phyloP scores from a whole-genome alignment of 2,797 vertebrate species.

The Naso thynnoides region DNA sequence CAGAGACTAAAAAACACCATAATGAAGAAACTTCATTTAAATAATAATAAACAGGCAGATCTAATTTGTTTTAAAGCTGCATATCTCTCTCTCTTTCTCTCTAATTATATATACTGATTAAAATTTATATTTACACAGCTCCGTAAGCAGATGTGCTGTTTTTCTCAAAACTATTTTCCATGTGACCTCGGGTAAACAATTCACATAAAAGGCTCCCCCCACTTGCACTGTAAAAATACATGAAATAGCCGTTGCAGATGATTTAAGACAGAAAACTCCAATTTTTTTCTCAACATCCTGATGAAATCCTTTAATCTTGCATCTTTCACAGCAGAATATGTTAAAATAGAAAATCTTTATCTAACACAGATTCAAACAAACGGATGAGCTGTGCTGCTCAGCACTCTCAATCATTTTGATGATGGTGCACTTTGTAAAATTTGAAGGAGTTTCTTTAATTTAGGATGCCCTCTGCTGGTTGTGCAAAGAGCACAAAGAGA shows the following conservation, averaged over 20 bases:
- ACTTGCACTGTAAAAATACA: not conserved
- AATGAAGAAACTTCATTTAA: not conserved
- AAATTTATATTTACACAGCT: conserved; percentile 23
- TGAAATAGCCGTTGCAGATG: not conserved
- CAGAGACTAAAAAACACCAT: too few relatives aligned
- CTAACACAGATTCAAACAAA: conserved; percentile 3
- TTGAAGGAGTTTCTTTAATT: conserved; percentile 32
- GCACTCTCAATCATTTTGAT: conserved; percentile 17
- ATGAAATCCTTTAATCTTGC: not conserved
- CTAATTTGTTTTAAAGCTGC: too few relatives aligned
- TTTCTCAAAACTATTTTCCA: conserved; percentile 24
- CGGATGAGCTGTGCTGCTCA: not conserved
- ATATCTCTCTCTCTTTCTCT: too few relatives aligned
- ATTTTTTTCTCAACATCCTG: not conserved
- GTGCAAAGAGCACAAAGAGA: conserved; percentile 10
- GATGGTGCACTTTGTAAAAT: not conserved
- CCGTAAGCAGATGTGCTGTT: not conserved
- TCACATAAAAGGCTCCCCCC: not conserved
- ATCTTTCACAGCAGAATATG: not conserved
- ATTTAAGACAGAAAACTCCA: not conserved
- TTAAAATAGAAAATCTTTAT: not conserved
- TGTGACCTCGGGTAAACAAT: conserved; percentile 27
- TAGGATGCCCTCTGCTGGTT: conserved; percentile 68
- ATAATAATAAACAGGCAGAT: not conserved
- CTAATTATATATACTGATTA: too few relatives aligned